Evolutionary conservation across 2,113 vertebrate species (phyloP), one percentile per base, ranked within the genome.

Genomic region (Ptychochromis oligacanthus): DNA sequence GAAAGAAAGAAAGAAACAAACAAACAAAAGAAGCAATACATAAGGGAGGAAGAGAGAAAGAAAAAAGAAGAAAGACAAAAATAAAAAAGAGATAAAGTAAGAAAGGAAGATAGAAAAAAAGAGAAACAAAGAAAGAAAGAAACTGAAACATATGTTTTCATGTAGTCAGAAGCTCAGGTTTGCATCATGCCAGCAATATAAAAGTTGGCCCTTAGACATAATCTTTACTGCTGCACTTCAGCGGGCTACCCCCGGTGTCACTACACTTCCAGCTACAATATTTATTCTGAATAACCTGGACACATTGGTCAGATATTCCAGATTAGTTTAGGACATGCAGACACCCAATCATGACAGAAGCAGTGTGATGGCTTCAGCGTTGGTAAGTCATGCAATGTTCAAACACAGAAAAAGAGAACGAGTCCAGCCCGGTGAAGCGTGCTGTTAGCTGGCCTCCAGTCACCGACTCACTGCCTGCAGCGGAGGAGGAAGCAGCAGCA

Each of bases 401-500:
- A 88, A 34, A 72, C 26, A 72, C 43, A 52, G 46, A 65, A 64
- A 40, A 20, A 67, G 7, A 82, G 76, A 83, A 22, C 75, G 60
- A 86, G 85, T 76, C 84, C 84, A 91, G 58, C 94, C 89, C 91
- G 92, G 93, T 94, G 96, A 96, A 95, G 97, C 95, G 96, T 77
- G 80, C 57, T 56, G 89, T 96, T 92, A 91, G 95, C 97, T 95
- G 92, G 91, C 87, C 90, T 96, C 95, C 96, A 46, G 72, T 83
- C 95, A 86, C 92, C 90, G 94, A 99, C 98, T 99, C 98, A 99
- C 98, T 99, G 97, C 98, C 97, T 97, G 96, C 95, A 95, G 97
- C 85, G 94, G 97, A 96, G 96, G 98, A 97, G 95, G 97, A 96
- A 95, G 97, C 94, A 92, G 95, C 96, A 93, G 97, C 96, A 92